Base-by-base conservation (phyloP, 1,140 invertebrate genomes). In the Euura lappo region DNA sequence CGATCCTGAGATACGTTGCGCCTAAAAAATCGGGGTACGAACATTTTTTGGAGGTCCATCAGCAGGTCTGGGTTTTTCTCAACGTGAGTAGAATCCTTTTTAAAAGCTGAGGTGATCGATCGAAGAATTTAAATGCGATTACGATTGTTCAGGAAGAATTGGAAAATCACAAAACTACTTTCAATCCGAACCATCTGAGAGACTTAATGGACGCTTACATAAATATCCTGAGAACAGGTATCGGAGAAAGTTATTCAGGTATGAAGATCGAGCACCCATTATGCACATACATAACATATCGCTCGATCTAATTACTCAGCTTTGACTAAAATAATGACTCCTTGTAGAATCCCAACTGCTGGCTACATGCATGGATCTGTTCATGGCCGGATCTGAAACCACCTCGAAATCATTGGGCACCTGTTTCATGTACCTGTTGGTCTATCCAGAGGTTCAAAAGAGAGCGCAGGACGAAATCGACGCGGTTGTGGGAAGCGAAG, bases 161-260 rank as follows among this genome's bases (percentile, higher is more conserved):
- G 6, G 86, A 92, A 65, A 90, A 90, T 73, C 96, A 97, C 80
- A 93, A 94, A 74, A 84, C 89, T 51, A 91, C 90, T 0, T 93
- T 94, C 75, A 85, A 90, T 73, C 79, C 87, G 75, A 77, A 89
- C 43, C 89, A 91, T 64, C 92, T 93, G 2, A 89, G 93, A 70
- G 95, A 97, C 86, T 92, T 97, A 28, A 96, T 97, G 90, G 95
- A 97, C 78, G 91, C 92, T 6, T 97, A 96, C 80, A 86, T 97
- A 13, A 89, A 94, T 79, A 90, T 91, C 71, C 81, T 94, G 68
- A 86, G 89, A 70, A 89, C 89, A 6, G 84, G 84, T 73, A 71
- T 77, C 2, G 85, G 82, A 64, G 72, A 79, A 64, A 83, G 84
- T 4, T 89, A 87, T 76, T 84, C 87, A 75, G 88, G 88, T 89